Evolutionary conservation across 37 sponge, comb jelly and placozoan genomes (phyloP).

Genomic region (Theonella swinhoei): DNA sequence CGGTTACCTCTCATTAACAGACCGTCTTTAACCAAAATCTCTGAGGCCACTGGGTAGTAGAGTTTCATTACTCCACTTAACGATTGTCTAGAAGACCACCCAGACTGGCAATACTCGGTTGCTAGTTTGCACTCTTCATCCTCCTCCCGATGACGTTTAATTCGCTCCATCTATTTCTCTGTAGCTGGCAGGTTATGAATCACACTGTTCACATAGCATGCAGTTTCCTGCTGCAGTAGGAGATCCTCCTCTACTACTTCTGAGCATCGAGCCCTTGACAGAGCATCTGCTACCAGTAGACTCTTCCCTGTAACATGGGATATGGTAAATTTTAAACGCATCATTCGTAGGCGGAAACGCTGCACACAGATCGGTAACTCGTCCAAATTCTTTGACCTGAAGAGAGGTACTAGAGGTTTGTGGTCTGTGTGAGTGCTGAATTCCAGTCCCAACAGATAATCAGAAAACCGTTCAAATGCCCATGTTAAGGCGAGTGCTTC

Average conservation of each 20-base stretch:
- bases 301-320: constrained; percentile 58
- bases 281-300: too few relatives aligned
- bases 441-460: too few relatives aligned
- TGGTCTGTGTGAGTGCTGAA: constrained; percentile 58
- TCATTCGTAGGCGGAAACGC: too few relatives aligned
- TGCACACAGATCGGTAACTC: too few relatives aligned
- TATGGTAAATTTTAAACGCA: constrained; percentile 34
- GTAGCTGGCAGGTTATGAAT: constrained; percentile 3
- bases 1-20: too few relatives aligned
- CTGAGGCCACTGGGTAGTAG: too few relatives aligned
- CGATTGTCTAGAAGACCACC: constrained; percentile 25
- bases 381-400: constrained; percentile 52
- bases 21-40: too few relatives aligned
- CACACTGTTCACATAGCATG: too few relatives aligned
- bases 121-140: constrained; percentile 31
- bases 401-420: constrained; percentile 53
- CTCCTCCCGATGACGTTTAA: constrained; percentile 14
- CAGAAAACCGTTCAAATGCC: too few relatives aligned
- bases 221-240: not conserved
- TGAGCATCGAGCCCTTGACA: too few relatives aligned
- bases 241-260: not conserved
- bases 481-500: constrained; percentile 9
- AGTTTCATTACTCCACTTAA: not conserved
- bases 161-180: constrained; percentile 27
- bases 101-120: constrained; percentile 10